Evolutionary conservation across 2,797 vertebrate genomes (phyloP), one percentile per base, ranked within the genome.

Genomic region (Lerista edwardsae): DNA sequence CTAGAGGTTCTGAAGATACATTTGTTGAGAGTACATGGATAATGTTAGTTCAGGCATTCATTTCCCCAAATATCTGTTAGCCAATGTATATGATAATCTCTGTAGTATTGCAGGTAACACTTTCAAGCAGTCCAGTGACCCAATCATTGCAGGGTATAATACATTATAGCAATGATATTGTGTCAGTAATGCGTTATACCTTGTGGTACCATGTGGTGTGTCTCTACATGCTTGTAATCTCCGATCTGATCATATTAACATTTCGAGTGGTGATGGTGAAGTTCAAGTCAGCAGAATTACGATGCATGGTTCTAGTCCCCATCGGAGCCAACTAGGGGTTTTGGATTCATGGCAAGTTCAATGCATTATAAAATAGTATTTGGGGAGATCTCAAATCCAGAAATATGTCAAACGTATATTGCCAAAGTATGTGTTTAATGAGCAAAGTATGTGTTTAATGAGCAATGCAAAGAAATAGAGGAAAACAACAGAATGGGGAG

Each of bases 201-300:
- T 19, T 34, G 2, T n/a, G n/a, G n/a, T n/a, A n/a, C n/a, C 2
- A 0, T 0, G 14, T 57, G 6, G 34, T 0, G 0, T 51, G 27
- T 41, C 44, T 84, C 36, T 65, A 10, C 10, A 67, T 77, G 27
- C 11, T 29, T 62, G 31, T 69, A 85, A 12, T 34, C 21, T 75
- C 9, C 6, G 55, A 15, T n/a, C 47, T 36, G 29, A 0, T 78
- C 73, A 80, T 21, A 57, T 47, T 19, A 84, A 71, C 9, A 10
- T 10, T 47, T 47, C 6, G 47, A 11, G 47, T 2, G 47, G 47
- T 6, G 47, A 19, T 65, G 25, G 31, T n/a, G 25, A 81, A 10
- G 9, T 83, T 86, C 29, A 4, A 12, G 57, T 72, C 78, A 83
- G 74, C 59, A 57, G 65, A 51, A 27, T 0, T 72, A 65, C 64